Conservation (phyloP, 2,888 invertebrate genomes). For the Syrphus vitripennis region DNA sequence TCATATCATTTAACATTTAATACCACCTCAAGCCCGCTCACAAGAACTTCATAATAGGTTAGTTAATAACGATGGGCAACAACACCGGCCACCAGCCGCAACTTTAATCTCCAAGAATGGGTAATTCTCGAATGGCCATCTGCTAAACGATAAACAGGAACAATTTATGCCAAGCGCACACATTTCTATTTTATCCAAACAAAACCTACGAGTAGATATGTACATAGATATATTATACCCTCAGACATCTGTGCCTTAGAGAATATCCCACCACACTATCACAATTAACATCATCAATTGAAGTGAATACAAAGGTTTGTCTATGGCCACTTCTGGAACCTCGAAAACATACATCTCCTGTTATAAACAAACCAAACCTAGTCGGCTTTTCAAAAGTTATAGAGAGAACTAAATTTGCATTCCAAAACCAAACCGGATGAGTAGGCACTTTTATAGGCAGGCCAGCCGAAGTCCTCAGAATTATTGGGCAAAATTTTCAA, state of each 20-base stretch:
- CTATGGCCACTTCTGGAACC: conserved; percentile 37
- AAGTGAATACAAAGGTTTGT: conserved; percentile 32
- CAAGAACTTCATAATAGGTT: conserved; percentile 24
- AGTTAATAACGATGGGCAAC: conserved; percentile 16
- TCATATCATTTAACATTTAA: background rate
- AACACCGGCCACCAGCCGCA: background rate
- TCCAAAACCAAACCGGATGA: background rate
- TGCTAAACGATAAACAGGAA: conserved; percentile 42
- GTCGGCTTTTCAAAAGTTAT: background rate
- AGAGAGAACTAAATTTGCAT: conserved; percentile 34
- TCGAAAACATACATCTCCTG: conserved; percentile 3
- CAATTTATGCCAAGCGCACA: conserved; percentile 35
- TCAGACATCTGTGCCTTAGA: conserved; percentile 7
- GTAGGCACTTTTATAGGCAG: background rate
- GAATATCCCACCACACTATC: conserved; percentile 45
- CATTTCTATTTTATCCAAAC: background rate
- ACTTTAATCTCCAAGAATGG: background rate
- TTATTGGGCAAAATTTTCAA: conserved; percentile 50
- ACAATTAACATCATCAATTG: conserved; percentile 61
- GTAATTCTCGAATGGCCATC: conserved; percentile 31
- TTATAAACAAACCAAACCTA: background rate
- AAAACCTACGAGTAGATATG: background rate
- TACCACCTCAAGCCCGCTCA: background rate
- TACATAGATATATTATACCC: background rate
- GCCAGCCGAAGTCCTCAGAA: conserved; percentile 12